Evolutionary conservation across 1,140 invertebrate species (phyloP), one percentile per base, ranked within the genome.

Genomic region (Sminthurinus signatus): DNA sequence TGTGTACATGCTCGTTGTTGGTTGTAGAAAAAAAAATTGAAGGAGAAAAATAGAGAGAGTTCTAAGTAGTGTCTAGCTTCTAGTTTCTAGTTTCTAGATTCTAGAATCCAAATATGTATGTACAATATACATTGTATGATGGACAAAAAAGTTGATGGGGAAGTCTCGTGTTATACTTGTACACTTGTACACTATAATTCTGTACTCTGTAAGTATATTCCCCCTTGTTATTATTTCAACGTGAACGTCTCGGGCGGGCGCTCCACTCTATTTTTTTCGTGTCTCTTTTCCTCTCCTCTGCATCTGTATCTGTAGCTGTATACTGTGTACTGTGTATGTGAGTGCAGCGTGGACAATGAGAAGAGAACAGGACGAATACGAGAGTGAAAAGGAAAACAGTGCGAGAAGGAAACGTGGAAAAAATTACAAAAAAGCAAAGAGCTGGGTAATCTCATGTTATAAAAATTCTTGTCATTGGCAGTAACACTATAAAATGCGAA

Each of bases 381-480:
- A 65, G 60, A 62, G n/a, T n/a, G n/a, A n/a, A n/a, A n/a, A n/a
- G n/a, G n/a, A 59, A 19, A 36, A 15, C 25, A 60, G 60, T 36
- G 60, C 32, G 44, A 61, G 48, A 57, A 61, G 36, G 62, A 61
- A 62, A 72, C 68, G 68, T 72, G 71, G 68, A 63, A 62, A 70
- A 70, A 70, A 68, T 72, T 67, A 70, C 68, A 50, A 70, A 68
- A 64, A 65, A 70, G 65, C 46, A 42, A 58, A 27, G n/a, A n/a
- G n/a, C n/a, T 55, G 46, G 29, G 60, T 72, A 70, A 70, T 72
- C 68, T 68, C 58, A 60, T 25, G 39, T 68, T 72, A 68, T 70
- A 27, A 68, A 65, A 72, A 72, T 72, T 72, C 71, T 64, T 70
- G 71, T 70, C 71, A 69, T 72, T 67, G 65, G 55, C 50, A 62